Evolutionary conservation across 2,888 invertebrate genomes (phyloP), one percentile per base, ranked within the genome.

Genomic region (Ametastegia equiseti): DNA sequence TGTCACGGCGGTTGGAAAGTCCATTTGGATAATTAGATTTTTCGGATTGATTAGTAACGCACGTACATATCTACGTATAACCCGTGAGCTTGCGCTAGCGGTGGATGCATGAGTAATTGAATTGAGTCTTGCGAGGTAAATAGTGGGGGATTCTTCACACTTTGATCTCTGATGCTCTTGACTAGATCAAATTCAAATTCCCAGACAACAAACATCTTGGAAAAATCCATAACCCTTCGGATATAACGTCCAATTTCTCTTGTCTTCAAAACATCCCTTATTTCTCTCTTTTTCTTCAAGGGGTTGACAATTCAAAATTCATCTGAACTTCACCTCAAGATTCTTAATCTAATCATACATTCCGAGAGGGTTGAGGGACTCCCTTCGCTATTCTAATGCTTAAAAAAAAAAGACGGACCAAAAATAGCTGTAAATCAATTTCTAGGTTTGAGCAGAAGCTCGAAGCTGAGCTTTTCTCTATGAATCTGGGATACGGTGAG

Each of bases 21-120:
- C 78, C 78, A 78, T 78, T 78, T 78, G 60, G 78, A 57, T 78
- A 78, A 78, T 78, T 42, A 78, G 78, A 78, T 78, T 78, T 78
- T 78, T 78, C 60, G 33, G 42, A 60, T 54, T 63, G 78, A 78
- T 78, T 78, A 78, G 78, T 63, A 39, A 39, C 67, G 67, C 67
- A 67, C 60, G 60, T 30, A n/a, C n/a, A n/a, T n/a, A n/a, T n/a
- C n/a, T n/a, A n/a, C n/a, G n/a, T n/a, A n/a, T n/a, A 67, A 36
- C 67, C 67, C 67, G 23, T 54, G 19, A 6, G 71, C 19, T 42
- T 27, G 27, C 30, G 47, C n/a, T 27, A 45, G 30, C 36, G 27
- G 3, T 47, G 15, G 47, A 71, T 42, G 42, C 45, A 30, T 42
- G 27, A 47, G 45, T 45, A 71, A 71, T 47, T 42, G 45, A 39